Percentiles rank a stretch among this genome's conserved stretches.
phyloP scores from a whole-genome alignment of 2,888 invertebrate genomes.

The Brachylomia viminalis region DNA sequence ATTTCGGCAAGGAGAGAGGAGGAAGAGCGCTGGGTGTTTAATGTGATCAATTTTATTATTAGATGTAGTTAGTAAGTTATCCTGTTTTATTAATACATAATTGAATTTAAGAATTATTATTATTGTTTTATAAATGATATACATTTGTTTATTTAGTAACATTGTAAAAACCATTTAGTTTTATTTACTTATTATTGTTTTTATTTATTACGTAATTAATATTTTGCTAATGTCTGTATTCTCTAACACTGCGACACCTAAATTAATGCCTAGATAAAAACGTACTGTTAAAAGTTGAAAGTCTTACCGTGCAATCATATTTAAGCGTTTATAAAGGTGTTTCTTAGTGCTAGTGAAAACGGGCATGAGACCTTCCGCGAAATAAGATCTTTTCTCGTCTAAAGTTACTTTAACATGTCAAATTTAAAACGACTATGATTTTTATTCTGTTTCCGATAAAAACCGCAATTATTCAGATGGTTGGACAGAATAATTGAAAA shows the following conservation, averaged over 20 bases:
- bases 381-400: neutral
- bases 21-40: too few relatives aligned
- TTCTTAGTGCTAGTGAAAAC: neutral
- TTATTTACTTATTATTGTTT: too few relatives aligned
- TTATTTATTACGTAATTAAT: too few relatives aligned
- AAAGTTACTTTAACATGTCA: neutral
- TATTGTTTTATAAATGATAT: too few relatives aligned
- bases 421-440: conserved; percentile 8
- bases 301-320: neutral
- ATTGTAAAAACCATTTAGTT: too few relatives aligned
- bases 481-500: conserved; percentile 53
- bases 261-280: neutral
- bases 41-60: too few relatives aligned
- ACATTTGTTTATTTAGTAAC: too few relatives aligned
- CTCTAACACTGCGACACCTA: neutral
- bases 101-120: too few relatives aligned
- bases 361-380: neutral
- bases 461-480: conserved; percentile 37
- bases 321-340: neutral
- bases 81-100: too few relatives aligned
- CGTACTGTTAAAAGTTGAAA: neutral
- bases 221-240: neutral
- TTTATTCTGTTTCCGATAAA: conserved; percentile 43
- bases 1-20: too few relatives aligned
- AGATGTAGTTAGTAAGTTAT: too few relatives aligned